Evolutionary conservation across 2,888 invertebrate genomes (phyloP).

Genomic region (Gastracanthus pulcherrimus): DNA sequence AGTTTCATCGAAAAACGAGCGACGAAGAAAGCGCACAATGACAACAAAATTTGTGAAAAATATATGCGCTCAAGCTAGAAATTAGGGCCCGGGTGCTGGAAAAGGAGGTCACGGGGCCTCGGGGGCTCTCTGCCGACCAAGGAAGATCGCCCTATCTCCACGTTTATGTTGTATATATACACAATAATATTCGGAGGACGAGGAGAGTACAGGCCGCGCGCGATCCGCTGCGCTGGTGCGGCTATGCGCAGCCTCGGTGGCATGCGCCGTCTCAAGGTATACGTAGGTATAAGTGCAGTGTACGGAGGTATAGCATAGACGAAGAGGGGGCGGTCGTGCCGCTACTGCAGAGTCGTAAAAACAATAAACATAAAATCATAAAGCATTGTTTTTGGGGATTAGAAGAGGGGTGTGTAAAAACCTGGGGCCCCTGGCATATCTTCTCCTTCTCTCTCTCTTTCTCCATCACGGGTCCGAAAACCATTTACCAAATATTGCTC

Average conservation of each 20-base stretch:
- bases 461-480: background rate
- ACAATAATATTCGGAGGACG: background rate
- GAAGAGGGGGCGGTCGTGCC: slow-evolving; percentile 37
- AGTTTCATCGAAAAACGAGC: too few relatives aligned
- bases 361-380: slow-evolving; percentile 72
- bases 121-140: too few relatives aligned
- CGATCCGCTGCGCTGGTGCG: too few relatives aligned
- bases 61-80: too few relatives aligned
- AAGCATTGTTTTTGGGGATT: slow-evolving; percentile 66
- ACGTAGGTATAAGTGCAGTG: too few relatives aligned
- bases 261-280: too few relatives aligned
- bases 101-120: slow-evolving; percentile 23
- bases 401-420: slow-evolving; percentile 60
- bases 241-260: too few relatives aligned
- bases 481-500: too few relatives aligned
- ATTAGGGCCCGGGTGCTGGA: background rate
- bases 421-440: slow-evolving; percentile 23
- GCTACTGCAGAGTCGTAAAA: slow-evolving; percentile 70
- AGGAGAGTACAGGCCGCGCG: too few relatives aligned
- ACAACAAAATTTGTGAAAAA: too few relatives aligned
- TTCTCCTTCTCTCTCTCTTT: background rate
- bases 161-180: background rate
- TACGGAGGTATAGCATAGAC: background rate
- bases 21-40: too few relatives aligned
- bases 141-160: background rate